Conservation (phyloP, 2,113 vertebrate species). For the Falcunculus frontatus region DNA sequence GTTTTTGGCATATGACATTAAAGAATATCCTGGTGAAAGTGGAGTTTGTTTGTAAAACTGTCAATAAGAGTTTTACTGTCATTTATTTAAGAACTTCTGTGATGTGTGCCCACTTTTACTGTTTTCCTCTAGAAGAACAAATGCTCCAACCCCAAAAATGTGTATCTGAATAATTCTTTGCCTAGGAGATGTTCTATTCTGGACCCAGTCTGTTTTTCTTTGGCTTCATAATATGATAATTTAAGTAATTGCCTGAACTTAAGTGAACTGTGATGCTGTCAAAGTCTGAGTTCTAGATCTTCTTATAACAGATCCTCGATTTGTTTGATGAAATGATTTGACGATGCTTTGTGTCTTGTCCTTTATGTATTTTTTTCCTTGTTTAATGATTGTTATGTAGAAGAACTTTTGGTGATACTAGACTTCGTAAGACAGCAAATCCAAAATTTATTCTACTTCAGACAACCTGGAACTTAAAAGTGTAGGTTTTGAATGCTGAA, state of each 20-base stretch:
- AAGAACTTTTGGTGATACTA: background rate
- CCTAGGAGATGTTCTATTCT: background rate
- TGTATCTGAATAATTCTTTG: background rate
- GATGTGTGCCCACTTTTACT: background rate
- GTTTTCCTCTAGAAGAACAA: background rate
- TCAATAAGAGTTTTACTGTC: background rate
- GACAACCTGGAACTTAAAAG: background rate
- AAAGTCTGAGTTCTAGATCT: background rate
- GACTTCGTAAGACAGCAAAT: background rate
- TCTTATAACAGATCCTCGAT: background rate
- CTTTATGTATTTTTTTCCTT: background rate
- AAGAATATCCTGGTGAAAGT: background rate
- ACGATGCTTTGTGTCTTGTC: background rate
- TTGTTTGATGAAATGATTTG: background rate
- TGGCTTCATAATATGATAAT: background rate
- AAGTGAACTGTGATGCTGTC: background rate
- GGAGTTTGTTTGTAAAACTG: background rate
- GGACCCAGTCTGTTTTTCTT: background rate
- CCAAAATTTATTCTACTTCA: background rate
- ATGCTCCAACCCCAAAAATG: background rate
- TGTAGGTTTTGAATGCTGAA: background rate
- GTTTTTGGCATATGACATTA: background rate
- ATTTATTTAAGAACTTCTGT: background rate
- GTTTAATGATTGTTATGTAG: background rate
- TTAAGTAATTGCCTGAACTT: background rate